Conservation (phyloP, 1,140 invertebrate species). For the Ostrea edulis region DNA sequence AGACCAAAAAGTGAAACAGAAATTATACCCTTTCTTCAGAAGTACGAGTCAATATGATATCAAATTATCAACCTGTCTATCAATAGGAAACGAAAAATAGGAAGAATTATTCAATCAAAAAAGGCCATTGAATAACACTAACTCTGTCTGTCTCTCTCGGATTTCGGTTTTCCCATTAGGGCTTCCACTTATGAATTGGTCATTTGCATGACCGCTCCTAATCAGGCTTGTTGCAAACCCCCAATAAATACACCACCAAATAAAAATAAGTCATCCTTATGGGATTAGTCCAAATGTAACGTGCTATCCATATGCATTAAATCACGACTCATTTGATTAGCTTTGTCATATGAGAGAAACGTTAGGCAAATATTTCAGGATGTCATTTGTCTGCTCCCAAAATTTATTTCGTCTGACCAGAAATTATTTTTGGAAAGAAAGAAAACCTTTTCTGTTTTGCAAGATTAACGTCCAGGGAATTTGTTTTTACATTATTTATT, state of each 20-base stretch:
- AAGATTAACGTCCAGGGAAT: background rate
- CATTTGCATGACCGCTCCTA: slow-evolving; percentile 41
- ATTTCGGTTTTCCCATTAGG: slow-evolving; percentile 30
- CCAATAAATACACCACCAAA: slow-evolving; percentile 36
- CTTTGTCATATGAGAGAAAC: slow-evolving; percentile 22
- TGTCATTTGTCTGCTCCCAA: background rate
- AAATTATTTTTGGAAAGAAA: slow-evolving; percentile 23
- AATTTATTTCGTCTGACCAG: slow-evolving; percentile 34
- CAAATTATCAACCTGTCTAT: slow-evolving; percentile 31
- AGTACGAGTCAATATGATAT: slow-evolving; percentile 21
- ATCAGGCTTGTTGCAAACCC: background rate
- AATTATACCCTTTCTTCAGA: background rate
- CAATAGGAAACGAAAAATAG: background rate
- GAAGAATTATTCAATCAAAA: slow-evolving; percentile 38
- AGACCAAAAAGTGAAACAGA: background rate
- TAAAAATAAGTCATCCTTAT: slow-evolving; percentile 39
- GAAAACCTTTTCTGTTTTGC: background rate
- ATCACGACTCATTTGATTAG: slow-evolving; percentile 43
- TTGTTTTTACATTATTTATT: background rate
- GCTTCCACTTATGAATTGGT: slow-evolving; percentile 35
- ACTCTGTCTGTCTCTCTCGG: slow-evolving; percentile 25
- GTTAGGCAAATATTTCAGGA: background rate
- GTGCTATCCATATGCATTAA: slow-evolving; percentile 26
- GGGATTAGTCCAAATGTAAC: slow-evolving; percentile 1
- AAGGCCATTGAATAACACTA: slow-evolving; percentile 32